Base-by-base conservation (phyloP, 2,888 invertebrate genomes). In the Drosophila kuntzei region DNA sequence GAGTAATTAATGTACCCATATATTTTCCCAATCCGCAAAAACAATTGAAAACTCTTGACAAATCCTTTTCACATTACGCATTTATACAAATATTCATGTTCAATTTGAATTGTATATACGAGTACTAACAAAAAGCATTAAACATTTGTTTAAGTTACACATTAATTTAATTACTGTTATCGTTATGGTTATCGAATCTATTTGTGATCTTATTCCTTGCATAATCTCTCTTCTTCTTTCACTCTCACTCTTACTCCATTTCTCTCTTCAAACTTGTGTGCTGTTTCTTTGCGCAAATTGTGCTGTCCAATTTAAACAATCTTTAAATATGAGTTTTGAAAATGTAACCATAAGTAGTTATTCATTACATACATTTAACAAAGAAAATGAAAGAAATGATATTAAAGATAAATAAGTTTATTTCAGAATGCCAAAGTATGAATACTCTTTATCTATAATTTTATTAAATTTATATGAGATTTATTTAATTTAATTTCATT, bases 231-330 rank as follows among this genome's bases (percentile, higher is more conserved):
- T n/a, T n/a, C n/a, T 34, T 60, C 20, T 54, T 16, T 44, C 9
- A 34, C 14, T 39, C 29, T 50, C 8, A 4, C 27, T 27, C 27
- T n/a, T 5, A 53, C 44, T 47, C 11, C 59, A 11, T 47, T 2
- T 25, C 20, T 63, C 3, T 70, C 18, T 54, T 43, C 18, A 47
- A n/a, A 16, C 39, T 60, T 65, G 54, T 60, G 18, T 60, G 55
- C 46, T 66, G 78, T 77, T 67, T 53, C 61, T 65, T 58, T 57
- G 32, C 44, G 54, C 69, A 82, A 80, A 82, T 86, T 80, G 80
- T 80, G 62, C 78, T 87, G 87, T 80, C n/a, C 78, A 72, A 66
- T 67, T 80, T 46, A 44, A 73, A 63, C 29, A 61, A 63, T 47
- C 49, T 59, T 22, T 46, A 49, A 6, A 20, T 12, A 41, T 12